Conservation (phyloP, 2,888 invertebrate genomes). For the Nephrocerus scutellatus region DNA sequence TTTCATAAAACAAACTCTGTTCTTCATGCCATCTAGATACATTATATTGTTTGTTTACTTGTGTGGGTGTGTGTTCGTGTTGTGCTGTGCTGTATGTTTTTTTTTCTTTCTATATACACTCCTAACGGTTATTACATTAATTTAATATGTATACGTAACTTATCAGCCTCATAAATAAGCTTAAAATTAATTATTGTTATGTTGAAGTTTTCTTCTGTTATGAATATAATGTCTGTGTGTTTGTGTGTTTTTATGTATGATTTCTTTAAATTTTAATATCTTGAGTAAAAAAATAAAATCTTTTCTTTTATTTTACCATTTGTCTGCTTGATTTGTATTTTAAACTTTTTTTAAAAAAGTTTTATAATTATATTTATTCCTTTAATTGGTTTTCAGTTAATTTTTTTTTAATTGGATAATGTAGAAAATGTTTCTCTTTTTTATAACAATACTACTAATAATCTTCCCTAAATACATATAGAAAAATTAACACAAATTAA, state of each 20-base stretch:
- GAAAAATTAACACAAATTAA: constrained; percentile 18
- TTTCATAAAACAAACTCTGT: too few species aligned
- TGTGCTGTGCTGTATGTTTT: background rate
- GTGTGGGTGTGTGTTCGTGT: background rate
- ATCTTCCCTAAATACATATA: constrained; percentile 3
- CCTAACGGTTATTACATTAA: too few species aligned
- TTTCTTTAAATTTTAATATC: too few species aligned
- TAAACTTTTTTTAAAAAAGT: background rate
- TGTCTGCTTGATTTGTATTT: background rate
- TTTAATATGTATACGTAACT: constrained; percentile 21
- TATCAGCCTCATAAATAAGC: constrained; percentile 32
- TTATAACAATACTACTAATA: constrained; percentile 1
- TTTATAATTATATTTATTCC: constrained; percentile 1
- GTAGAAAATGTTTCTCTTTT: background rate
- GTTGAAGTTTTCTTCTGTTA: constrained; percentile 11
- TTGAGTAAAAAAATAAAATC: constrained; percentile 1
- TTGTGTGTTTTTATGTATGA: constrained; percentile 7
- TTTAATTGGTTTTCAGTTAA: background rate
- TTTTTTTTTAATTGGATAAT: too few species aligned
- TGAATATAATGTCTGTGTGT: too few species aligned
- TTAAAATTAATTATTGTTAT: constrained; percentile 27
- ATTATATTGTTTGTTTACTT: too few species aligned
- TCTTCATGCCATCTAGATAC: too few species aligned
- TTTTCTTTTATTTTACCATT: background rate
- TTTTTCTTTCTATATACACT: constrained; percentile 11